Evolutionary conservation across 2,113 vertebrate species (phyloP), one percentile per base, ranked within the genome.

Genomic region (Turdus rufiventris): DNA sequence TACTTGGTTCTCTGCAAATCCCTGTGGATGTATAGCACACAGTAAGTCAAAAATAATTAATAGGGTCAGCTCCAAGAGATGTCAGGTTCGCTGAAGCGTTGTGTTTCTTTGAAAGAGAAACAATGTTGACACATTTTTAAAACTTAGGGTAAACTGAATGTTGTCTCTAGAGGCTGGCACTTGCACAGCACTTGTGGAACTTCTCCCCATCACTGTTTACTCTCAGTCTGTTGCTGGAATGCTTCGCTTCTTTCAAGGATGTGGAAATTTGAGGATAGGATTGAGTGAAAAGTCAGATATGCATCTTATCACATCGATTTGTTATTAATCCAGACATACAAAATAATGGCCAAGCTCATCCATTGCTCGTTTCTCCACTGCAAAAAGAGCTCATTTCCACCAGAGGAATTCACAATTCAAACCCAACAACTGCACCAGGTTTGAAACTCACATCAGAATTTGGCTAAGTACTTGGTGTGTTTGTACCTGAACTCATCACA

Each of bases 31-130:
- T 78, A 92, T 18, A 89, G 77, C 60, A 80, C 83, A 92, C 81
- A 78, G 57, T 75, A 97, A 97, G 87, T 81, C 78, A 93, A 97
- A 97, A 96, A 97, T 91, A 97, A 97, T 96, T 96, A 97, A 90
- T 75, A 96, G 94, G 88, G 86, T 96, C 81, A 96, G 75, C 66
- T 89, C 36, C 76, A 88, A 81, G 84, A 89, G 92, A 95, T 93
- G 86, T 88, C 86, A 94, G 45, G 70, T 74, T 62, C 61, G 80
- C 43, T 72, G 78, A 82, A 95, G 65, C 58, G 5, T 89, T 71
- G 29, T 78, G 90, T 76, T 94, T 83, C 66, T 92, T 45, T 94
- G 71, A 70, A 90, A 85, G 45, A 76, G 88, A 50, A 82, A 89
- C 73, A 96, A 91, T 1, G 5, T 56, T 93, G 74, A 74, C 90